Evolutionary conservation across 2,888 invertebrate species (phyloP).

Genomic region (Schizaphis graminum): DNA sequence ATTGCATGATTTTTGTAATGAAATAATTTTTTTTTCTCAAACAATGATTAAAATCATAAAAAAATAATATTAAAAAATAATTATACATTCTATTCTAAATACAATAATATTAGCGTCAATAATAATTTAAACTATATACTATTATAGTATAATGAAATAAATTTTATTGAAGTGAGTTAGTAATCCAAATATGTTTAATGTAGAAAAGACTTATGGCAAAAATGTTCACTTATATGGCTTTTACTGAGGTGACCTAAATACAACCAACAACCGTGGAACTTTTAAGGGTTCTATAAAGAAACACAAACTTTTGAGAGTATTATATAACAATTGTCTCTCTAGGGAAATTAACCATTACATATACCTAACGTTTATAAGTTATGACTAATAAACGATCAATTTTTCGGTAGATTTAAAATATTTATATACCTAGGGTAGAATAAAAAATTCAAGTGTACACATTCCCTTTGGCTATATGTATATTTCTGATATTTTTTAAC

Average conservation of each 20-base stretch:
- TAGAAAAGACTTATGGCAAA: slow-evolving; percentile 28
- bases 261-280: slow-evolving; percentile 40
- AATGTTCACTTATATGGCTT: slow-evolving; percentile 57
- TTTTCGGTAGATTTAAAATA: slow-evolving; percentile 36
- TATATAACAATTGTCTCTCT: slow-evolving; percentile 58
- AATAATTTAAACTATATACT: background rate
- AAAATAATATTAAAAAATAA: background rate
- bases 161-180: slow-evolving; percentile 4
- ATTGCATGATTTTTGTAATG: background rate
- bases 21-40: background rate
- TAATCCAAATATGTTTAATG: slow-evolving; percentile 29
- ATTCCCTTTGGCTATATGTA: background rate
- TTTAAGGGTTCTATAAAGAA: slow-evolving; percentile 55
- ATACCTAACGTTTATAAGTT: slow-evolving; percentile 20
- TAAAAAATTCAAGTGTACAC: background rate
- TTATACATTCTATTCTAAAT: background rate
- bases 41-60: background rate
- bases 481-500: background rate
- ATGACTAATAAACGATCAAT: slow-evolving; percentile 54
- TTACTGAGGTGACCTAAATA: slow-evolving; percentile 59
- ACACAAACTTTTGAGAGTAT: slow-evolving; percentile 53
- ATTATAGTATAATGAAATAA: background rate
- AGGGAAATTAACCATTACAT: slow-evolving; percentile 59
- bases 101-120: background rate
- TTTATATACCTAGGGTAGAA: background rate